A percentile compares a stretch with the other conserved stretches of the same genome.
Evolutionary conservation across 37 sponge, comb jelly and placozoan species (phyloP).

Genomic region (Aphrocallistes beatrix): DNA sequence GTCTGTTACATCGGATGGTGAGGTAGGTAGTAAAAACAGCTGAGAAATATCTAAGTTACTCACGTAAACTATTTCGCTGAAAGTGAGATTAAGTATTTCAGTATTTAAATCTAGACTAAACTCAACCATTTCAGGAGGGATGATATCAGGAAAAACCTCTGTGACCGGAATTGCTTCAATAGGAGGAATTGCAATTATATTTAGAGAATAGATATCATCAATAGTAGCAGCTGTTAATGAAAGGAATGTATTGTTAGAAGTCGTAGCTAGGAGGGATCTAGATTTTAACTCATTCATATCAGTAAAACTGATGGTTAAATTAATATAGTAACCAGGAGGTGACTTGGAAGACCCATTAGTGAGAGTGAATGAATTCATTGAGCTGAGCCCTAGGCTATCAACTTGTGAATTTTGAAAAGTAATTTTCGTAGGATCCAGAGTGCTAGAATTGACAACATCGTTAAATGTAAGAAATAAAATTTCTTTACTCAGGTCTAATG

Average conservation of each 20-base stretch:
- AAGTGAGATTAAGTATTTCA: conserved; percentile 39
- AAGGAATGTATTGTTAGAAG: conserved; percentile 30
- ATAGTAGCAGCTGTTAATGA: conserved; percentile 50
- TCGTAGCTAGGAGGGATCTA: conserved; percentile 38
- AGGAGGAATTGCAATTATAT: conserved; percentile 37
- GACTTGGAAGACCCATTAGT: neutral
- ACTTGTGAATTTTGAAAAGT: neutral
- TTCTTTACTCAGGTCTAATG: neutral
- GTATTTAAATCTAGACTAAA: conserved; percentile 39
- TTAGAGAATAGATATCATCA: conserved; percentile 34
- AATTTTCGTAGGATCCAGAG: neutral
- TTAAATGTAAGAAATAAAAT: neutral
- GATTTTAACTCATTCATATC: too few species aligned
- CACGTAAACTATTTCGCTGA: conserved; percentile 51
- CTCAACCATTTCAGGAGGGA: conserved; percentile 26
- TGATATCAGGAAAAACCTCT: conserved; percentile 33
- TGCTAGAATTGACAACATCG: neutral
- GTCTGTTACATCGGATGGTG: too few species aligned
- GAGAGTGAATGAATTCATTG: neutral
- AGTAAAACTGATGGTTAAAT: too few species aligned
- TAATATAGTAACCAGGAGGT: neutral
- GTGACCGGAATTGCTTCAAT: conserved; percentile 34
- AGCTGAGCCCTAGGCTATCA: too few species aligned
- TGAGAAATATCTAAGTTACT: conserved; percentile 38
- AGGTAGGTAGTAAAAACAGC: too few species aligned